Evolutionary conservation across 2,797 vertebrate species (phyloP).

Genomic region (Holocentrus rufus): DNA sequence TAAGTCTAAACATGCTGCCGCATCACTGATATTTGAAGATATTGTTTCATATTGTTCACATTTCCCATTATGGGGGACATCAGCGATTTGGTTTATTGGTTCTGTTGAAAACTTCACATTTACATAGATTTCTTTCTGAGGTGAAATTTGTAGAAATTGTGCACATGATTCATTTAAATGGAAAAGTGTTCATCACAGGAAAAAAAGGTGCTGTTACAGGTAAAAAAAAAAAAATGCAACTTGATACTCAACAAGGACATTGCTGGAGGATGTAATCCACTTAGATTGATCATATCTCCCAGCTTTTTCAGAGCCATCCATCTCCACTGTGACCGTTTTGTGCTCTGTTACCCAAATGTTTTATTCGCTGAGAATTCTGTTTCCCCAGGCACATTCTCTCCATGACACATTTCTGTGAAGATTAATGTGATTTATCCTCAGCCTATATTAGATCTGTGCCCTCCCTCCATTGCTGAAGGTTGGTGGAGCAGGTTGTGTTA

Average conservation of each 20-base stretch:
- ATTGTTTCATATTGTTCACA: not conserved
- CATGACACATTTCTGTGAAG: constrained; percentile 67
- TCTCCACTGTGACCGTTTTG: constrained; percentile 63
- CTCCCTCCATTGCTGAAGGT: constrained; percentile 60
- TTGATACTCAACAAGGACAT: constrained; percentile 55
- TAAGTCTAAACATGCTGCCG: constrained; percentile 66
- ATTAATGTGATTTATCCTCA: constrained; percentile 74
- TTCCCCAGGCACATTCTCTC: constrained; percentile 71
- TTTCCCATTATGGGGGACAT: not conserved
- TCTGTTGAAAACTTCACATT: not conserved
- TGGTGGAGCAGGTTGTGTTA: constrained; percentile 38
- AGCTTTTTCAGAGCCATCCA: constrained; percentile 57
- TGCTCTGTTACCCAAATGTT: constrained; percentile 70
- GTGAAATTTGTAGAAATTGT: constrained; percentile 21
- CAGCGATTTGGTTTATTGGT: not conserved
- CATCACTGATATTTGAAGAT: not conserved
- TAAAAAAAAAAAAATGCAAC: constrained; percentile 56
- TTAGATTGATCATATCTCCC: constrained; percentile 62
- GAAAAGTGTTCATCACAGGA: not conserved
- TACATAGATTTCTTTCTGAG: not conserved
- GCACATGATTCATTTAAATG: constrained; percentile 20
- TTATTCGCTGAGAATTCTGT: constrained; percentile 62
- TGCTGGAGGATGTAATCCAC: constrained; percentile 56
- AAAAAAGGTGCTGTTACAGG: constrained; percentile 24
- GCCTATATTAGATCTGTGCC: constrained; percentile 63